Evolutionary conservation across 2,888 invertebrate species (phyloP).

Genomic region (Xanthorhoe spadicearia): DNA sequence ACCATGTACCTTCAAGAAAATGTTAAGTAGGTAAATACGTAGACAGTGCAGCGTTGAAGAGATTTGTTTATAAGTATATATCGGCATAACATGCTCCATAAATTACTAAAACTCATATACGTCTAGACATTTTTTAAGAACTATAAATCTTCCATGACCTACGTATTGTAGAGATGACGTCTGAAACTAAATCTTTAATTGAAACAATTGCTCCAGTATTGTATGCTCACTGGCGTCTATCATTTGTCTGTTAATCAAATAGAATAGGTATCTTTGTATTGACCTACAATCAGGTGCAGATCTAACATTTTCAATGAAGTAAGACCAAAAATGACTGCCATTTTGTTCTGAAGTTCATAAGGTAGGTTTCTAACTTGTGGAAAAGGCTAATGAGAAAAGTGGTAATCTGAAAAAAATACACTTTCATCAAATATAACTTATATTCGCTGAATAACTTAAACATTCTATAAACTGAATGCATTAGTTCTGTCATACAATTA

Average conservation of each 20-base stretch:
- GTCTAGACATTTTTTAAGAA: neutral
- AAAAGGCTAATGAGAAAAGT: neutral
- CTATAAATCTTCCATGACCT: constrained; percentile 19
- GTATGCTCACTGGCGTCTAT: neutral
- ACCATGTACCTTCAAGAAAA: too few relatives aligned
- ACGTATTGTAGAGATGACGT: constrained; percentile 5
- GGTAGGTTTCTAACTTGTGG: too few relatives aligned
- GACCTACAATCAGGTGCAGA: neutral
- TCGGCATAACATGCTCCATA: too few relatives aligned
- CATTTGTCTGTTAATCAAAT: constrained; percentile 18
- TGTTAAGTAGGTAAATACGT: too few relatives aligned
- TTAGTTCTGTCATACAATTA: constrained; percentile 7
- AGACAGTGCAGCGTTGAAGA: too few relatives aligned
- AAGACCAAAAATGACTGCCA: neutral
- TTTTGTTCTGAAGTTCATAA: neutral
- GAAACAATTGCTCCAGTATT: constrained; percentile 22
- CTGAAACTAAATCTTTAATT: constrained; percentile 20
- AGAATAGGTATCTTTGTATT: neutral
- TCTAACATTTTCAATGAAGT: neutral
- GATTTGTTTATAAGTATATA: too few relatives aligned
- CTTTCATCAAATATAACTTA: constrained; percentile 6
- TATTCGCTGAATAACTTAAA: constrained; percentile 14
- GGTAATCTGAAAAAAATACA: constrained; percentile 4
- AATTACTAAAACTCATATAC: neutral
- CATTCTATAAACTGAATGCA: constrained; percentile 15